phyloP scores from a whole-genome alignment of 2,888 invertebrate species.

The Platycheirus albimanus region DNA sequence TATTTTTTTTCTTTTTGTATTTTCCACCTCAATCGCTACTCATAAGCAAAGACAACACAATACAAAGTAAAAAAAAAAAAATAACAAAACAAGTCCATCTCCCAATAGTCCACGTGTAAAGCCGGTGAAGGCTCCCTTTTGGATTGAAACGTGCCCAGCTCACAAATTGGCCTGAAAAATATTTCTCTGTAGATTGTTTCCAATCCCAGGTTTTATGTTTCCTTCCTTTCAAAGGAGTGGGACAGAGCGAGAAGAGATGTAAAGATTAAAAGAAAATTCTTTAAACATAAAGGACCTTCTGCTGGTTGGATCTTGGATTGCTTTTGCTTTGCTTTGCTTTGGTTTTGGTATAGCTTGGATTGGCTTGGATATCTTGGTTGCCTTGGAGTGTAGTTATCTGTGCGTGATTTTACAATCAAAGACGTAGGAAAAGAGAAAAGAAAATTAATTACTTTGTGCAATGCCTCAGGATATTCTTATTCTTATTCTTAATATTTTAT shows the following conservation, averaged over 20 bases:
- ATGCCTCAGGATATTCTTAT: conserved; percentile 43
- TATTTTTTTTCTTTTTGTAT: conserved; percentile 21
- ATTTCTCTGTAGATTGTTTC: conserved; percentile 16
- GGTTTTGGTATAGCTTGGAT: too few relatives aligned
- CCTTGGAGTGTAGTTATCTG: conserved; percentile 35
- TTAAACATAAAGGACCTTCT: conserved; percentile 36
- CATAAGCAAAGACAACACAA: conserved; percentile 44
- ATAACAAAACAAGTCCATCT: conserved; percentile 35
- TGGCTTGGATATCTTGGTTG: too few relatives aligned
- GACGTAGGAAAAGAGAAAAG: conserved; percentile 27
- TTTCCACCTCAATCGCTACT: conserved; percentile 60
- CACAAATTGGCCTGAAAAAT: conserved; percentile 57
- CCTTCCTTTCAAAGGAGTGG: neutral
- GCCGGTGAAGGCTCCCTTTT: conserved; percentile 35
- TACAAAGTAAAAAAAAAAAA: neutral
- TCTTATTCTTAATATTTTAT: conserved; percentile 16
- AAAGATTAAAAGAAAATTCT: conserved; percentile 42
- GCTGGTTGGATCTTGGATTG: neutral
- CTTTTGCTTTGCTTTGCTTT: neutral
- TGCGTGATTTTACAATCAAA: conserved; percentile 61
- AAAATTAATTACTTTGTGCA: conserved; percentile 67
- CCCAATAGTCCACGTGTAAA: conserved; percentile 43
- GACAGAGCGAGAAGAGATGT: conserved; percentile 15
- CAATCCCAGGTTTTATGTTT: conserved; percentile 37
- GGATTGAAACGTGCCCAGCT: conserved; percentile 61